These are phyloP conservation scores for Panagrolaimus sp. DNA, from an alignment of 1,140 invertebrate species.

Conservation along the genomic window DNA sequence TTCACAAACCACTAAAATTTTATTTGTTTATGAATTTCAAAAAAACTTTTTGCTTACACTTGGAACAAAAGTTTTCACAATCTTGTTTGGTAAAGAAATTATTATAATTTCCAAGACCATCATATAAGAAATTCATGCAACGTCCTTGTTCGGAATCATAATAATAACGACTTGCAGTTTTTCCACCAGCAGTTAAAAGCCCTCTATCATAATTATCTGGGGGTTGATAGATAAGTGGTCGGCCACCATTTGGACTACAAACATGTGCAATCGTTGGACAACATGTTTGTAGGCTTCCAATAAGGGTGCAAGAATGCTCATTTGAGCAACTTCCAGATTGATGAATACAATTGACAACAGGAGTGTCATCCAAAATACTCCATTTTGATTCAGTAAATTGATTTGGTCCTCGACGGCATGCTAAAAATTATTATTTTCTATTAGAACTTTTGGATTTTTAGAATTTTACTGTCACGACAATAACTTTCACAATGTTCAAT, in stretches of 20 bases:
- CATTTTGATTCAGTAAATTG: conserved; percentile 43
- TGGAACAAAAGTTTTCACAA: conserved; percentile 56
- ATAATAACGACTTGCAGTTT: conserved; percentile 50
- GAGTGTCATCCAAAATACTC: conserved; percentile 50
- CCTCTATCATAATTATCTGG: conserved; percentile 53
- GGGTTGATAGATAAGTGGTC: conserved; percentile 31
- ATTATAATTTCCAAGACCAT: conserved; percentile 55
- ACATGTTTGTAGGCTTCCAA: conserved; percentile 54
- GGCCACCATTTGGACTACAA: conserved; percentile 51
- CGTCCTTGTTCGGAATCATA: conserved; percentile 55
- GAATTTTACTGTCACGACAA: conserved; percentile 51
- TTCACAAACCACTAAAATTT: conserved; percentile 53
- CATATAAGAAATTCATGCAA: conserved; percentile 50
- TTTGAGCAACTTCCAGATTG: conserved; percentile 41
- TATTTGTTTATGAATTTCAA: background rate
- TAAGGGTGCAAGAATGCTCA: conserved; percentile 48
- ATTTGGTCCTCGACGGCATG: conserved; percentile 44
- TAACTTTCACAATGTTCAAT: conserved; percentile 55
- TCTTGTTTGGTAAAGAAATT: conserved; percentile 57
- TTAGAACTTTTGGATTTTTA: background rate
- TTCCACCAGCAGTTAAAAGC: conserved; percentile 48
- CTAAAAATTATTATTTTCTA: conserved; percentile 36
- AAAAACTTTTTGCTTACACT: conserved; percentile 34
- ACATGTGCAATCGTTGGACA: conserved; percentile 54
- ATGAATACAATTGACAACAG: conserved; percentile 49